phyloP scores from a whole-genome alignment of 2,888 invertebrate genomes.

The Eurois occulta region DNA sequence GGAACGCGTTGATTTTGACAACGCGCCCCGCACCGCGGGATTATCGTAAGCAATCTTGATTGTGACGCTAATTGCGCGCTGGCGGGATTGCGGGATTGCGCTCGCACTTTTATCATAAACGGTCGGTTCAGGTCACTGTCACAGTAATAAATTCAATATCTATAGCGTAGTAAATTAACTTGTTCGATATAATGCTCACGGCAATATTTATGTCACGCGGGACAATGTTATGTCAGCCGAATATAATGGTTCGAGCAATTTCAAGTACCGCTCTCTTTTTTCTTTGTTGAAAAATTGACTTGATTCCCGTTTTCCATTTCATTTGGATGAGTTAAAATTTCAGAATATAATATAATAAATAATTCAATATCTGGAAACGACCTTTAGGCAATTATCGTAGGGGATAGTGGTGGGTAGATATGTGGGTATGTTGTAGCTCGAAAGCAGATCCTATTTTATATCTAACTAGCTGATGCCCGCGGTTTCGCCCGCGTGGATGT shows the following conservation, averaged over 20 bases:
- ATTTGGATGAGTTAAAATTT: not conserved
- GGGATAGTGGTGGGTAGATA: no score
- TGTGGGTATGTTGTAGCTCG: not conserved
- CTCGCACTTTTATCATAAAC: constrained; percentile 57
- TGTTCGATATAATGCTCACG: constrained; percentile 72
- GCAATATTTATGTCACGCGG: constrained; percentile 65
- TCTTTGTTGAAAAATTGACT: constrained; percentile 13
- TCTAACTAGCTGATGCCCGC: no score
- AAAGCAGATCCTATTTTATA: not conserved
- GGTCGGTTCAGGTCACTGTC: constrained; percentile 52
- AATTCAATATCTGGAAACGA: constrained; percentile 12
- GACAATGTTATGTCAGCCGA: constrained; percentile 52
- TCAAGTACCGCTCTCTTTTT: constrained; percentile 2
- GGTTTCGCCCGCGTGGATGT: no score
- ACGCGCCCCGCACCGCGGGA: constrained; percentile 61
- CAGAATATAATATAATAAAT: not conserved
- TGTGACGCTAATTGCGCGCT: constrained; percentile 81
- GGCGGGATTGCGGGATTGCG: constrained; percentile 50
- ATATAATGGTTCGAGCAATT: constrained; percentile 35
- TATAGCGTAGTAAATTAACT: constrained; percentile 72
- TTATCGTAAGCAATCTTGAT: constrained; percentile 81
- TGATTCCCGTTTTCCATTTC: constrained; percentile 13
- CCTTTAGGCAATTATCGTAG: constrained; percentile 16
- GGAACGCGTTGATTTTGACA: constrained; percentile 55
- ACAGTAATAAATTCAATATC: constrained; percentile 69